Evolutionary conservation across 53 echinoderm and acorn worm species (phyloP), one percentile per base, ranked within the genome.

Genomic region (Hippasteria phrygiana): DNA sequence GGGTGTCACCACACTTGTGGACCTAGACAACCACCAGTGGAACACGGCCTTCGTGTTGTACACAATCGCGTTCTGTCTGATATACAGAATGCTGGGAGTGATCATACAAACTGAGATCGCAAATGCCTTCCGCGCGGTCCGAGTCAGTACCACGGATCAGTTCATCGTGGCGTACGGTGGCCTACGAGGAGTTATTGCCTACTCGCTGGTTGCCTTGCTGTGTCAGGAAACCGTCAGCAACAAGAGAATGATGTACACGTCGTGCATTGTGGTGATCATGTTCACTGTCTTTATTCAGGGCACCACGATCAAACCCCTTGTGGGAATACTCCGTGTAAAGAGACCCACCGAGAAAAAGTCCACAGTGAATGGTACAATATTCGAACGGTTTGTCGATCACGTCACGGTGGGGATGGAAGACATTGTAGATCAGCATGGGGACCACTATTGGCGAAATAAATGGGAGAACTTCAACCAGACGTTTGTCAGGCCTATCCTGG

Each of bases 101-200:
- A 43, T 94, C 1, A 62, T 90, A 47, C 96, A 95, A 55, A 93
- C 93, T 1, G 80, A 53, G 53, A 29, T 98, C 12, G 90, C 79
- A 51, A 98, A 98, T 78, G 70, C 73, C 65, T 98, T 94, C 71
- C 96, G 99, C 5, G 79, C 92, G 46, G 83, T 84, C 66, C 90
- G 90, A 45, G 90, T 95, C 41, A 83, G 75, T 55, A 80, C 74
- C 37, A 93, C 92, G 26, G 96, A 96, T 28, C 96, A 98, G 93
- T 98, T 98, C 88, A 96, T 98, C 88, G 96, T 98, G 99, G 94
- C 90, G 13, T 98, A 98, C 42, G 99, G 99, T 1, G 99, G 99
- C n/a, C 94, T 98, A 67, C 95, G 99, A 2, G 99, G 99, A 43
- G 99, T 96, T 34, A 96, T 98, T 34, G 96, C 96, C 26, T 96